A percentile compares a stretch with the other conserved stretches of the same genome.
These are phyloP conservation scores for Chlorops oryzae DNA, from an alignment of 1,140 invertebrate species.

Conservation along the genomic window DNA sequence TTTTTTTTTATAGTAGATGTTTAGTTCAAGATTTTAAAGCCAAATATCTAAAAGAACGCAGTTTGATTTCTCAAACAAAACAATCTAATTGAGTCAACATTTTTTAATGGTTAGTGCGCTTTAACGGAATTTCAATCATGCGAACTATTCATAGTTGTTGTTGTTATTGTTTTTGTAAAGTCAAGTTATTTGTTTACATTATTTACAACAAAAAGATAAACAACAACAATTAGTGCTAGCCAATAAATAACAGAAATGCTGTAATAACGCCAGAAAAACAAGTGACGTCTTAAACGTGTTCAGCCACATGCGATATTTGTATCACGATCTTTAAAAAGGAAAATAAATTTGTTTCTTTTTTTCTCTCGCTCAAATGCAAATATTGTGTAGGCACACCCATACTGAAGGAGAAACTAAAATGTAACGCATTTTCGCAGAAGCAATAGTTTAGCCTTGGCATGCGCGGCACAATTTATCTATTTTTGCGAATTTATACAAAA, in stretches of 20 bases:
- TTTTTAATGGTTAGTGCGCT: conserved; percentile 41
- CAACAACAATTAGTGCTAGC: too few species aligned
- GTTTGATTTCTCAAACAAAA: neutral
- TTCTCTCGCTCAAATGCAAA: too few species aligned
- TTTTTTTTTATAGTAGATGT: neutral
- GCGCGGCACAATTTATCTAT: too few species aligned
- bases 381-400: too few species aligned
- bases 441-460: too few species aligned
- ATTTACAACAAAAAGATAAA: too few species aligned
- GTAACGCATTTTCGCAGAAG: too few species aligned
- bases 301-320: conserved; percentile 12
- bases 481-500: too few species aligned
- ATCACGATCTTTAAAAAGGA: conserved; percentile 30
- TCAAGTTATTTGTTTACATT: conserved; percentile 10
- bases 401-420: too few species aligned
- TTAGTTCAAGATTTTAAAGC: neutral
- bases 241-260: too few species aligned
- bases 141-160: conserved; percentile 14
- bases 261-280: too few species aligned
- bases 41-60: neutral
- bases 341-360: too few species aligned
- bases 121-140: conserved; percentile 36
- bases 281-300: conserved; percentile 32
- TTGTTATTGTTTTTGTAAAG: conserved; percentile 12
- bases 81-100: conserved; percentile 2